Evolutionary conservation across 2,888 invertebrate species (phyloP), one percentile per base, ranked within the genome.

Genomic region (Hemaris fuciformis): DNA sequence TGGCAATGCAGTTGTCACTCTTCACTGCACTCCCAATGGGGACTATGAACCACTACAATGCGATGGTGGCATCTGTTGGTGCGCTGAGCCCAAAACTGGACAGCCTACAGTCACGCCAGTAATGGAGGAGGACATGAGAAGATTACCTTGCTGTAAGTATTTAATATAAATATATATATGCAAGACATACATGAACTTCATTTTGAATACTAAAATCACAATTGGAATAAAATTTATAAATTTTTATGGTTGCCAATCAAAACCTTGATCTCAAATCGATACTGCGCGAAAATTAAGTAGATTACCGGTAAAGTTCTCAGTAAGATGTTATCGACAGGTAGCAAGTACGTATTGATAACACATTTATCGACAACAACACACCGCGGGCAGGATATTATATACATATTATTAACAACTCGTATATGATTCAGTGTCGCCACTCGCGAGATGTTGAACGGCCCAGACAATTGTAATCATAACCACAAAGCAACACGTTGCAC

Each of bases 11-110:
- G 89, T 91, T 53, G 93, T 94, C 3, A 93, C 94, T 3, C 85
- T 96, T 18, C 96, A 96, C 77, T 96, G 96, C 76, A 92, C 94
- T 57, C 72, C 86, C 42, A 86, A 90, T 71, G 96, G 96, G 20
- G 95, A 95, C 84, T 96, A 94, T 78, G 95, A 96, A 75, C 85
- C 89, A 22, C 79, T 96, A 27, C 96, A 96, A 76, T 96, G 96
- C 74, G 94, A 95, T 78, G 88, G 93, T 61, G 95, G 94, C 1
- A 76, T 95, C 66, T 96, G 96, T 76, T 96, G 95, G 95, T 96
- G 96, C 80, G 95, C 93, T 1, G 92, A 95, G 38, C 85, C 92
- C 0, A 87, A 77, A 75, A 95, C 94, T 59, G 96, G 96, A 18
- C 90, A 94, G 69, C 91, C 95, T 1, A 84, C 83, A 1, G 88